These are phyloP conservation scores for Rhynchopsitta pachyrhyncha DNA, from an alignment of 2,113 vertebrate species.

Conservation along the genomic window DNA sequence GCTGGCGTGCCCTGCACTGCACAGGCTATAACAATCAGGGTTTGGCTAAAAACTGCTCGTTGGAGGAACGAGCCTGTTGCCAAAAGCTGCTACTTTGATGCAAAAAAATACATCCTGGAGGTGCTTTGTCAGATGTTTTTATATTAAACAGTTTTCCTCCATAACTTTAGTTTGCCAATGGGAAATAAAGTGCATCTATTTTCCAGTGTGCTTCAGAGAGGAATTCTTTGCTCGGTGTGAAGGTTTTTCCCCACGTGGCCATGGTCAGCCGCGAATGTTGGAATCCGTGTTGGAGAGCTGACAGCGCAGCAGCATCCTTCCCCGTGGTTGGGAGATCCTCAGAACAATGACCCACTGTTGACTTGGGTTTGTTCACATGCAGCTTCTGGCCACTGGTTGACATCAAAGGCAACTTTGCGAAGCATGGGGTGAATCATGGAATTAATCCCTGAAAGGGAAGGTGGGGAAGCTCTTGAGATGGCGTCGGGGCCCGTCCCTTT, in stretches of 20 bases:
- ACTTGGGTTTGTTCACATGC: background rate
- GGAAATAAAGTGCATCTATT: constrained; percentile 64
- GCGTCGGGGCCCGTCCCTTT: background rate
- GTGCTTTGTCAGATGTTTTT: constrained; percentile 78
- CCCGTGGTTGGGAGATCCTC: fast-evolving
- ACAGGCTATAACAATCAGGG: constrained; percentile 43
- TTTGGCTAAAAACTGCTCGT: constrained; percentile 27
- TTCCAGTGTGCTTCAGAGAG: constrained; percentile 51
- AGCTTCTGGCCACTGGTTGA: constrained; percentile 9
- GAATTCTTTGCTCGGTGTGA: constrained; percentile 26
- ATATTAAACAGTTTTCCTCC: constrained; percentile 73
- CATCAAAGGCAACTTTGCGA: background rate
- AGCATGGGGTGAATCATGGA: background rate
- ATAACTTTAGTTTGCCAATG: constrained; percentile 31
- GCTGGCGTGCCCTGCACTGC: background rate
- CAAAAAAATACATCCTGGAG: constrained; percentile 75
- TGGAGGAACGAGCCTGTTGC: constrained; percentile 16
- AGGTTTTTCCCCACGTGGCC: background rate
- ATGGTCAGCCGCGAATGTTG: background rate
- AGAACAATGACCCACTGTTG: background rate
- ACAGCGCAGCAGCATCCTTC: background rate
- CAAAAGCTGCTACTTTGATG: constrained; percentile 75
- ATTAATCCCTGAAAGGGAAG: background rate
- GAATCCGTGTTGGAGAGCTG: background rate
- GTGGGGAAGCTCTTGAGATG: background rate